Conservation (phyloP, 2,113 vertebrate species). For the Callocephalon fimbriatum region DNA sequence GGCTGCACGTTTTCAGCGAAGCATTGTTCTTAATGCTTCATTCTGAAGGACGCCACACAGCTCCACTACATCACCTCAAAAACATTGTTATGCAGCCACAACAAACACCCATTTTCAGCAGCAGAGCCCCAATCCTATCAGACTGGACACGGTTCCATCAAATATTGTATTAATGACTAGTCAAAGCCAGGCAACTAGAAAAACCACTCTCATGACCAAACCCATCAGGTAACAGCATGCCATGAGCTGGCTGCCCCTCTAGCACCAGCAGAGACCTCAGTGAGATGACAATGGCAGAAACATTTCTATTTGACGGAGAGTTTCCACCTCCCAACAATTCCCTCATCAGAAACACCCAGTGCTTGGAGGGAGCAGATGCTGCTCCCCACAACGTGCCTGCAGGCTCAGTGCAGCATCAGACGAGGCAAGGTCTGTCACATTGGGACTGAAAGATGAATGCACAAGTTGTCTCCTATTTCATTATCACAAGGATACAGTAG, state of each 20-base stretch:
- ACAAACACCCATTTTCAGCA: neutral
- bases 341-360: slow-evolving; percentile 78
- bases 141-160: neutral
- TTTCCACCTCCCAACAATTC: slow-evolving; percentile 71
- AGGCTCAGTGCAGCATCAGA: slow-evolving; percentile 78
- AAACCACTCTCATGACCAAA: neutral
- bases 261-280: slow-evolving; percentile 47
- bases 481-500: slow-evolving; percentile 79
- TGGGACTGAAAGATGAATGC: slow-evolving; percentile 59
- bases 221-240: neutral
- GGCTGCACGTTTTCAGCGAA: no score
- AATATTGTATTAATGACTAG: neutral
- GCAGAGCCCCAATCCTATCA: neutral
- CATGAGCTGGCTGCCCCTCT: slow-evolving; percentile 16
- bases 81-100: neutral
- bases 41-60: neutral
- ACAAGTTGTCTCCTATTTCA: slow-evolving; percentile 50
- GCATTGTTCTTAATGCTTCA: neutral
- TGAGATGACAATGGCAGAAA: slow-evolving; percentile 32
- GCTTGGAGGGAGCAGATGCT: slow-evolving; percentile 75
- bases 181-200: neutral
- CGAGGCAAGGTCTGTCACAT: slow-evolving; percentile 67
- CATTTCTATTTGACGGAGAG: slow-evolving; percentile 65
- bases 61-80: neutral
- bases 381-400: slow-evolving; percentile 68